Evolutionary conservation across 2,888 invertebrate genomes (phyloP).

Genomic region (Serrognathus titanus): DNA sequence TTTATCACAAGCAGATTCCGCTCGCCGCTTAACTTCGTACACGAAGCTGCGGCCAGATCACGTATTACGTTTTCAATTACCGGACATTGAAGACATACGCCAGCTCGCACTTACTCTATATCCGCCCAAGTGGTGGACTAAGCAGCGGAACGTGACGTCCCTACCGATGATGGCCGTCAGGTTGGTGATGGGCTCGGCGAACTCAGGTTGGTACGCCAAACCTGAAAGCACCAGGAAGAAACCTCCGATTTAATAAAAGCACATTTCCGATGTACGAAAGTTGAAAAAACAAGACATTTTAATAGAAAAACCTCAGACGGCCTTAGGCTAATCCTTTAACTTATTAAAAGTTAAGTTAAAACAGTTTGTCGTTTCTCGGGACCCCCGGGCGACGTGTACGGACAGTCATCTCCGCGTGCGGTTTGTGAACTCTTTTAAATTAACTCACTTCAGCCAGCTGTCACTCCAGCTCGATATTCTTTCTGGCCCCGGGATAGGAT

Average conservation of each 20-base stretch:
- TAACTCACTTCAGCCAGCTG: conserved; percentile 43
- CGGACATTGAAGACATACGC: background rate
- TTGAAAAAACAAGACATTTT: conserved; percentile 38
- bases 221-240: conserved; percentile 49
- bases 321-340: conserved; percentile 47
- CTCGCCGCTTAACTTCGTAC: conserved; percentile 25
- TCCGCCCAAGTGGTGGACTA: conserved; percentile 82
- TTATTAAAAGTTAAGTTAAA: conserved; percentile 49
- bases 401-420: conserved; percentile 38
- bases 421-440: conserved; percentile 44
- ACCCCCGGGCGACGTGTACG: conserved; percentile 37
- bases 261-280: conserved; percentile 5
- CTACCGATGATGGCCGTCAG: conserved; percentile 80
- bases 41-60: background rate
- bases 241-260: background rate
- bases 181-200: conserved; percentile 78
- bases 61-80: conserved; percentile 1
- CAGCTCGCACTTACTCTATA: conserved; percentile 69
- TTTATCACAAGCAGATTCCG: conserved; percentile 37
- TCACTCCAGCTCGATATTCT: conserved; percentile 41
- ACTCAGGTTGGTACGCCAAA: conserved; percentile 78
- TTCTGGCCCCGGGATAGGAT: conserved; percentile 40
- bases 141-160: conserved; percentile 83
- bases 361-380: conserved; percentile 45
- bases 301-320: conserved; percentile 43